Evolutionary conservation across 2,797 vertebrate genomes (phyloP), one percentile per base, ranked within the genome.

Genomic region (Diplodus sargus): DNA sequence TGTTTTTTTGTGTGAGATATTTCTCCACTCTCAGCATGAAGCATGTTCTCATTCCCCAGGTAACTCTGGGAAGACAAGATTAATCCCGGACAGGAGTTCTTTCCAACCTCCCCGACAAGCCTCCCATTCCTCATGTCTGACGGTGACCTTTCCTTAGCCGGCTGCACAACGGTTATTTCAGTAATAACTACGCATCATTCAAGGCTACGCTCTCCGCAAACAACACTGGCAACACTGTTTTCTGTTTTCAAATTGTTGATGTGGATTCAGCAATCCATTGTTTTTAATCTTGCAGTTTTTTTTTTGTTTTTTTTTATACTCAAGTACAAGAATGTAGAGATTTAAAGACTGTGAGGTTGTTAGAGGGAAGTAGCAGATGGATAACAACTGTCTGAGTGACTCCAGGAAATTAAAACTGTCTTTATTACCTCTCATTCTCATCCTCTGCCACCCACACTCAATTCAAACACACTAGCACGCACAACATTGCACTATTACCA

Each of bases 341-440:
- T 88, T 88, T 87, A 81, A 89, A 81, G 63, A 71, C 71, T 70
- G 68, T 30, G 22, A 82, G 69, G 54, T 56, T 84, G 79, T 87
- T 85, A 53, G 54, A 77, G 52, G 39, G 60, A 83, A 75, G 78
- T 34, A 82, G 76, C 86, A 93, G 87, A 91, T 90, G 90, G 88
- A 91, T 91, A 86, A 92, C 62, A 73, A 74, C 78, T 79, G 81
- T 90, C 65, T 89, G 81, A 90, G 84, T 88, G 73, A 67, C 82
- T 87, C n/a, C 84, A 83, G 87, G 85, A 91, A 92, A 93, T 91
- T 87, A 92, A 92, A 90, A 83, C 73, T 53, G 76, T 85, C 81
- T 89, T 92, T 88, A 91, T 90, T 89, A 86, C 88, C 81, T 78
- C 76, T 83, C 51, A 28, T 61, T 78, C 60, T 65, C 9, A 78